A percentile compares a stretch with the other conserved stretches of the same genome.
Conservation (phyloP, 2,888 invertebrate genomes). For the Dicycla oo region DNA sequence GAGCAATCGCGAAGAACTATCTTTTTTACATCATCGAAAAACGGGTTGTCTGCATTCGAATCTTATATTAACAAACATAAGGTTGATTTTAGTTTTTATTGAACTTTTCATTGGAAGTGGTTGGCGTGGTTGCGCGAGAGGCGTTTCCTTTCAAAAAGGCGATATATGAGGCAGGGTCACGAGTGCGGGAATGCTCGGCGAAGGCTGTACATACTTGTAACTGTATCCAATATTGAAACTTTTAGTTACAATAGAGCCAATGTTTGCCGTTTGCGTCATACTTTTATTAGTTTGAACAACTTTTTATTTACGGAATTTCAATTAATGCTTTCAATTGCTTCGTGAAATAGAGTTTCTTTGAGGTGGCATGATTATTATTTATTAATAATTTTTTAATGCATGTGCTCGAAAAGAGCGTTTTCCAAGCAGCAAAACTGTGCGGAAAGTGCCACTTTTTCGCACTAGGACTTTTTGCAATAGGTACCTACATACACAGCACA, state of each 20-base stretch:
- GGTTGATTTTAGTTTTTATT: conserved; percentile 53
- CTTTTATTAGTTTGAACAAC: conserved; percentile 60
- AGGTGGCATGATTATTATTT: conserved; percentile 22
- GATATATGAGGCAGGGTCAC: conserved; percentile 79
- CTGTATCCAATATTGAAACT: conserved; percentile 67
- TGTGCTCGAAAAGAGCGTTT: too few species aligned
- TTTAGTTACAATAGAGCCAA: conserved; percentile 69
- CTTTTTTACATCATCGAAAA: conserved; percentile 67
- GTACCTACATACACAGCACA: too few species aligned
- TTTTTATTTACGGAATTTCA: conserved; percentile 59
- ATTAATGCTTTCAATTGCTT: conserved; percentile 55
- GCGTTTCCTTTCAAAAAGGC: conserved; percentile 80
- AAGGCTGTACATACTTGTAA: conserved; percentile 69
- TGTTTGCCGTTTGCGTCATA: conserved; percentile 62
- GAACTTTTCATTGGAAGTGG: conserved; percentile 74
- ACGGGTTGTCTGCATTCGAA: conserved; percentile 58
- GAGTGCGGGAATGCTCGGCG: conserved; percentile 72
- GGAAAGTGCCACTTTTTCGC: too few species aligned
- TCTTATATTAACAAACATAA: conserved; percentile 57
- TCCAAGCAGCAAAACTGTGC: too few species aligned
- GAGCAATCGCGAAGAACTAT: conserved; percentile 63
- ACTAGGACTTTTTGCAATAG: too few species aligned
- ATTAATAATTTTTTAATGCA: too few species aligned
- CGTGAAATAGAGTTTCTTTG: conserved; percentile 42
- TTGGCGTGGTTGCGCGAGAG: conserved; percentile 79